These are phyloP conservation scores for Anorthoa munda DNA, from an alignment of 2,888 invertebrate genomes.

Conservation along the genomic window DNA sequence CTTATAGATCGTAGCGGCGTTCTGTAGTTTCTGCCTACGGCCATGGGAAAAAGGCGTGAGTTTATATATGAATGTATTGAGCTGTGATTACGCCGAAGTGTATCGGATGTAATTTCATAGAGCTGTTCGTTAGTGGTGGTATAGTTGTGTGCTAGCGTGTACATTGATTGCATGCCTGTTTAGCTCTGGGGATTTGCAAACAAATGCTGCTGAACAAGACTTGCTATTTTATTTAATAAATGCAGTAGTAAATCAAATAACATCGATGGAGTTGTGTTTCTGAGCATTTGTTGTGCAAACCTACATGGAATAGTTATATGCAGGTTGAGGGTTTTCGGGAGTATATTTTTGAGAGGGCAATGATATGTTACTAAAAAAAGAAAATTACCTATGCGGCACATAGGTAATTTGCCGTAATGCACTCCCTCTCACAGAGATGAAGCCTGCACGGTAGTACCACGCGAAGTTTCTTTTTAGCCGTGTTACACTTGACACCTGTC, in stretches of 20 bases:
- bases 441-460: too few relatives aligned
- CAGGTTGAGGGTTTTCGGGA: not conserved
- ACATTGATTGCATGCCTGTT: slow-evolving; percentile 7
- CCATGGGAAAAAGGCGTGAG: too few relatives aligned
- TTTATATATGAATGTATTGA: too few relatives aligned
- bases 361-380: too few relatives aligned
- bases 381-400: too few relatives aligned
- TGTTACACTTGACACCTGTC: too few relatives aligned
- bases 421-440: too few relatives aligned
- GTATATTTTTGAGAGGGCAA: not conserved
- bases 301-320: too few relatives aligned
- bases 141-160: slow-evolving; percentile 8
- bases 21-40: too few relatives aligned
- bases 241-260: not conserved
- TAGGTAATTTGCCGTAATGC: too few relatives aligned
- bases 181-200: not conserved
- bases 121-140: slow-evolving; percentile 4
- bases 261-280: not conserved
- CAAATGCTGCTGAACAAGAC: slow-evolving; percentile 2
- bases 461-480: too few relatives aligned
- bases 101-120: slow-evolving; percentile 39
- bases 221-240: slow-evolving; percentile 5
- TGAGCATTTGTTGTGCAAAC: not conserved
- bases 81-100: slow-evolving; percentile 15
- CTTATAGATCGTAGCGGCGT: too few relatives aligned